Conservation (phyloP, 2,797 vertebrate genomes). For the Spinibarbus caldwelli region DNA sequence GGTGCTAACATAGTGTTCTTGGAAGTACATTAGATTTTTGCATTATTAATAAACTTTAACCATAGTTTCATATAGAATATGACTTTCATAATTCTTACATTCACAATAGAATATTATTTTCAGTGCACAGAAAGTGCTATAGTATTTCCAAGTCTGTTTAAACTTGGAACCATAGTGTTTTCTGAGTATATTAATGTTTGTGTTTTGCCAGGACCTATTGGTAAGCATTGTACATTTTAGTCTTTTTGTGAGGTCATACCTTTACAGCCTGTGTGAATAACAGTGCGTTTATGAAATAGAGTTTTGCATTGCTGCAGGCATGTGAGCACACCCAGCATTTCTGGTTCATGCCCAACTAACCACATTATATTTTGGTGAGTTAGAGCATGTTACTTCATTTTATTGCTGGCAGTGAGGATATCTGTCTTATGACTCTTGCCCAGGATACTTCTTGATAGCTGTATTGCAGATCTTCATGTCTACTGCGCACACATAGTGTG, state of each 20-base stretch:
- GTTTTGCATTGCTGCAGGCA: conserved; percentile 4
- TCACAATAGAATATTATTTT: neutral
- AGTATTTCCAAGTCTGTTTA: neutral
- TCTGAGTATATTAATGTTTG: neutral
- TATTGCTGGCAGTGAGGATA: too few species aligned
- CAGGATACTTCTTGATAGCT: neutral
- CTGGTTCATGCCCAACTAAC: neutral
- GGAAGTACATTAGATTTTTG: neutral
- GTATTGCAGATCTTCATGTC: neutral
- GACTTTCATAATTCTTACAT: neutral
- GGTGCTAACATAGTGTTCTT: neutral
- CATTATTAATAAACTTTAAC: neutral
- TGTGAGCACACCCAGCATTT: conserved; percentile 9
- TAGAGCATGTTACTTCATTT: too few species aligned
- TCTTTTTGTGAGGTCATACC: neutral
- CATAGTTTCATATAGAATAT: neutral
- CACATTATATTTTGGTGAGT: too few species aligned
- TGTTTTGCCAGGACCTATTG: neutral
- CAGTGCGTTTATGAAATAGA: neutral
- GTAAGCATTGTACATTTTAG: neutral
- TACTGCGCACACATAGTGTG: neutral
- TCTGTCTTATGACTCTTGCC: too few species aligned
- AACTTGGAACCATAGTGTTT: neutral
- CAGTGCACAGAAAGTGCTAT: neutral
- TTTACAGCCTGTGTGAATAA: neutral